Conservation (phyloP, 2,888 invertebrate genomes). For the Acrobasis consociella region DNA sequence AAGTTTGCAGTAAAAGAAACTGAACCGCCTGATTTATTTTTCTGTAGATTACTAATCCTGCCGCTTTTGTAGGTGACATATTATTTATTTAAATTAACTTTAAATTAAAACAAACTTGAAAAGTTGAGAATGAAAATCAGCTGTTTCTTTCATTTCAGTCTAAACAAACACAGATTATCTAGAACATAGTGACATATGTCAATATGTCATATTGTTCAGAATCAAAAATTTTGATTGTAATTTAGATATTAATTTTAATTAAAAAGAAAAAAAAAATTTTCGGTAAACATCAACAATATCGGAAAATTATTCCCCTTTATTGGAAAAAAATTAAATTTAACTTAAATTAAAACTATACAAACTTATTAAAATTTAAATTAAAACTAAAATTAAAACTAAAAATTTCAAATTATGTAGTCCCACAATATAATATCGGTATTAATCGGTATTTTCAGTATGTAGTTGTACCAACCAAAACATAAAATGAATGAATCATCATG, state of each 20-base stretch:
- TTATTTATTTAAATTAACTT: conserved; percentile 15
- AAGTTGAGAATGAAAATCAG: not conserved
- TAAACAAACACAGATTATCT: no score
- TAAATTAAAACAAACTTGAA: not conserved
- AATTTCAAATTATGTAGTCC: no score
- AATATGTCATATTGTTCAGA: not conserved
- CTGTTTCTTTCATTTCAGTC: no score
- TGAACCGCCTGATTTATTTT: conserved; percentile 84
- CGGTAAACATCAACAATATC: not conserved
- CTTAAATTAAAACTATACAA: no score
- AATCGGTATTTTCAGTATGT: no score
- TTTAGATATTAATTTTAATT: no score
- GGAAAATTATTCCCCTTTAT: no score
- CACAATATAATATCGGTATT: not conserved
- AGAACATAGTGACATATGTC: not conserved
- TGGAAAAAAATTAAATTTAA: no score
- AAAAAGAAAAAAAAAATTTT: not conserved
- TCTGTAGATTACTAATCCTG: conserved; percentile 93
- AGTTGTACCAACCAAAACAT: not conserved
- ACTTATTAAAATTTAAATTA: no score
- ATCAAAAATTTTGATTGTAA: no score
- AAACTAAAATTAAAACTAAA: no score
- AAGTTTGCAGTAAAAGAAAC: conserved; percentile 92
- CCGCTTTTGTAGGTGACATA: conserved; percentile 84
- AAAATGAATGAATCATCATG: conserved; percentile 2